phyloP scores from a whole-genome alignment of 2,113 vertebrate genomes.

The Acanthochromis polyacanthus region DNA sequence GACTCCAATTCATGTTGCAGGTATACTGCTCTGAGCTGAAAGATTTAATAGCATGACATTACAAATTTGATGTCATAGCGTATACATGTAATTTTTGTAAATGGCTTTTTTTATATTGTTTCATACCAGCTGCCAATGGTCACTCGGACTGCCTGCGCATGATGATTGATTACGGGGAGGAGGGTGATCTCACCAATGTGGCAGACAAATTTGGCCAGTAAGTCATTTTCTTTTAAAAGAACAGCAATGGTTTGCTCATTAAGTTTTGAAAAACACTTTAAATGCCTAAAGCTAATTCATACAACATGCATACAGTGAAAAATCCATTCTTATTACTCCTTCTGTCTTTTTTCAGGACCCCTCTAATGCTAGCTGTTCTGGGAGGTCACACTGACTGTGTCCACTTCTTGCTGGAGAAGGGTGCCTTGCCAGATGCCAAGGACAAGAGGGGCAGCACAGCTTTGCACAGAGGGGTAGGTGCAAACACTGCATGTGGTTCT shows the following conservation, averaged over 20 bases:
- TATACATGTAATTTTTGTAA: neutral
- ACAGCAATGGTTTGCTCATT: neutral
- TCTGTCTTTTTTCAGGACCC: constrained; percentile 85
- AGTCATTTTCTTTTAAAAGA: constrained; percentile 71
- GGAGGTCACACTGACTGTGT: constrained; percentile 94
- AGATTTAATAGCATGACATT: neutral
- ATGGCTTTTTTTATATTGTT: neutral
- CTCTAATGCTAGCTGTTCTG: constrained; percentile 95
- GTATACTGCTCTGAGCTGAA: constrained; percentile 69
- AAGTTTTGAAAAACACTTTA: constrained; percentile 2
- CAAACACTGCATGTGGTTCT: neutral
- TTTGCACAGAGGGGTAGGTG: constrained; percentile 93
- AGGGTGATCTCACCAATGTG: constrained; percentile 91
- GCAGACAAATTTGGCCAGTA: constrained; percentile 94
- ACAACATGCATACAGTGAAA: neutral
- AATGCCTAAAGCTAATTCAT: neutral
- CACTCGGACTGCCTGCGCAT: constrained; percentile 95
- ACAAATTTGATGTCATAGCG: neutral
- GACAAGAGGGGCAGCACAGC: constrained; percentile 93
- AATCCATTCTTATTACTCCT: neutral
- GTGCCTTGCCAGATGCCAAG: constrained; percentile 90
- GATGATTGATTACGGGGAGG: constrained; percentile 94
- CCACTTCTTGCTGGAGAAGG: constrained; percentile 94
- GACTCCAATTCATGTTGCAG: constrained; percentile 95
- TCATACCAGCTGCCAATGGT: constrained; percentile 89